Evolutionary conservation across 2,113 vertebrate species (phyloP), one percentile per base, ranked within the genome.

Genomic region (Guaruba guarouba): DNA sequence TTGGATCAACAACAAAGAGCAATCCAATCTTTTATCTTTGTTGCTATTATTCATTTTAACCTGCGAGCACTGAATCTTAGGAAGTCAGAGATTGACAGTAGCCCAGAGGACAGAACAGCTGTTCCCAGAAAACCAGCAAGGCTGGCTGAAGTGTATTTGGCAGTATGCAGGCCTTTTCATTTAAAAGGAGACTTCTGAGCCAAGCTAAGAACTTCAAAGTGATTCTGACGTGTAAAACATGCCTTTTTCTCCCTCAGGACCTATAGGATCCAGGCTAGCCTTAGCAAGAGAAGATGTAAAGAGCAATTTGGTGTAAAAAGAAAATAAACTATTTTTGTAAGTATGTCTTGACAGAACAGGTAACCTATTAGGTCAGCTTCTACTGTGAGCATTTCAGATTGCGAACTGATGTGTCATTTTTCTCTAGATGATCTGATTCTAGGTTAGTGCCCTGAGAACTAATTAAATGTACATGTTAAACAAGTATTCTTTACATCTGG

Each of bases 71-170:
- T 92, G 59, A 57, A 70, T 46, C 16, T 83, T 68, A 94, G 48
- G 86, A 92, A 86, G 88, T 77, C 29, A 48, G 52, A 93, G 68
- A 69, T 35, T 88, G 88, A 90, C 71, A 88, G 82, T 80, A 85
- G 92, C 95, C 86, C 79, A 81, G 76, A 92, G 95, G 82, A 73
- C 71, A 73, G 44, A 96, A 87, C 86, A 95, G 85, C 90, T 96
- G 88, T 82, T 96, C 76, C 35, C 17, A 37, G 75, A 90, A 88
- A 69, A 69, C 70, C 7, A 57, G 57, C 29, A 66, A 82, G 75
- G 41, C 37, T 94, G 63, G 54, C 59, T 93, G 59, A 82, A 81
- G 59, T 33, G 33, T 49, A 63, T 48, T 78, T 94, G 55, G 77
- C 87, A 79, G 20, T n/a, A 39, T 75, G 20, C 8, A 63, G 71